phyloP scores from a whole-genome alignment of 92 coral and sea anemone species.

The Heteractis magnifica region DNA sequence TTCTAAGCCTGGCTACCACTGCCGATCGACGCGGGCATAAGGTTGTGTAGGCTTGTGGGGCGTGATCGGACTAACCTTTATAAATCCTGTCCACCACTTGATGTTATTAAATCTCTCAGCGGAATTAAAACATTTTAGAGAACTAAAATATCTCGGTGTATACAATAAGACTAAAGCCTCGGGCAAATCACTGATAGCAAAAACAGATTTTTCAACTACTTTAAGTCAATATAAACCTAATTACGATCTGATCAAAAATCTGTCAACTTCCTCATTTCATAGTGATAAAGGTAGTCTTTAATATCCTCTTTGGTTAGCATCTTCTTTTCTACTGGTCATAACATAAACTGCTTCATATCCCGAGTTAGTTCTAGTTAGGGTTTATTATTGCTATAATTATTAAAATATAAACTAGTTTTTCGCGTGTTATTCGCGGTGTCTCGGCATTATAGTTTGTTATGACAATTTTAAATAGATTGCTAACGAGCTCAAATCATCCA shows the following conservation, averaged over 20 bases:
- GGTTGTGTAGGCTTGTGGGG: neutral
- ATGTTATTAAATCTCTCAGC: constrained; percentile 8
- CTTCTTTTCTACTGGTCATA: constrained; percentile 12
- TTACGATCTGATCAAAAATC: constrained; percentile 24
- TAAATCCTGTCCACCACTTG: constrained; percentile 1
- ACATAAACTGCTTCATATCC: constrained; percentile 13
- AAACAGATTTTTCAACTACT: constrained; percentile 2
- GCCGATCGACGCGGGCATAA: constrained; percentile 16
- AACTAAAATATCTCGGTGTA: neutral
- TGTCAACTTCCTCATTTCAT: constrained; percentile 29
- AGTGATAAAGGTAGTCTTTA: neutral
- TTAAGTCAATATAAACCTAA: constrained; percentile 20
- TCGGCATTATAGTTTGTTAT: constrained; percentile 8
- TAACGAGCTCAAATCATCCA: constrained; percentile 35
- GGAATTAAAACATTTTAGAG: neutral
- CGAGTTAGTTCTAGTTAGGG: constrained; percentile 4
- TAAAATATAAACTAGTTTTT: neutral
- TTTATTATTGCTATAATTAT: constrained; percentile 19
- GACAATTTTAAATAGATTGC: constrained; percentile 43
- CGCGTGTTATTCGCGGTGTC: constrained; percentile 24
- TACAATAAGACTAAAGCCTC: neutral
- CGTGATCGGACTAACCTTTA: constrained; percentile 1
- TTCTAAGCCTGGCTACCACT: constrained; percentile 29
- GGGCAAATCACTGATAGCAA: constrained; percentile 8
- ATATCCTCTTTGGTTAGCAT: constrained; percentile 14